Conservation (phyloP, 92 coral and sea anemone species). For the Epizoanthus scotinus region DNA sequence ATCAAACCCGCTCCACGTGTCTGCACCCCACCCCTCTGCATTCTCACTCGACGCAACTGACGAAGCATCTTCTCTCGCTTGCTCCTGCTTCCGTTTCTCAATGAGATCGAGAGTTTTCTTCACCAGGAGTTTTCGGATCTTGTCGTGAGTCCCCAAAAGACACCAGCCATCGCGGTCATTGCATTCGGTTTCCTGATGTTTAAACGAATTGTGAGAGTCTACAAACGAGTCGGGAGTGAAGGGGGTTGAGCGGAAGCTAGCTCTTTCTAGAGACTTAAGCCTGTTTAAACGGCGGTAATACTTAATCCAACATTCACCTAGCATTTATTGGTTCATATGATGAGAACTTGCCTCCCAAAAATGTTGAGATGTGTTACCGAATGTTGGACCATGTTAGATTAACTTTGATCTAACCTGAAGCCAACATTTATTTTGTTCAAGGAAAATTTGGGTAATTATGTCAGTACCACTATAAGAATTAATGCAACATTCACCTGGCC, state of each 20-base stretch:
- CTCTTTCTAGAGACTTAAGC: too few species aligned
- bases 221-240: background rate
- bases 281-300: too few species aligned
- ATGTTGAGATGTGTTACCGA: too few species aligned
- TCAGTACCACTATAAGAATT: too few species aligned
- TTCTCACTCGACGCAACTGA: slow-evolving; percentile 20
- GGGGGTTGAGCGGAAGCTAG: background rate
- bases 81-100: slow-evolving; percentile 59
- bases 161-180: slow-evolving; percentile 92
- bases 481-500: too few species aligned
- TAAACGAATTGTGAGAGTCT: background rate
- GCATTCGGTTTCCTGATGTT: slow-evolving; percentile 77
- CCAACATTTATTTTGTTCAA: too few species aligned
- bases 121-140: slow-evolving; percentile 76
- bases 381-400: too few species aligned
- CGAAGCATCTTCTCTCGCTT: slow-evolving; percentile 27
- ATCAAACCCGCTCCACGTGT: slow-evolving; percentile 62
- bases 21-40: slow-evolving; percentile 45
- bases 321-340: too few species aligned
- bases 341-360: too few species aligned
- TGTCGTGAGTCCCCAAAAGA: slow-evolving; percentile 78
- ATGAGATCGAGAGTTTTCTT: slow-evolving; percentile 59
- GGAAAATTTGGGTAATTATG: too few species aligned
- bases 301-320: too few species aligned
- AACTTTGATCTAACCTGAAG: too few species aligned